A percentile compares a stretch with the other conserved stretches of the same genome.
Evolutionary conservation across 2,888 invertebrate genomes (phyloP).

Genomic region (Creontiades dilutus): DNA sequence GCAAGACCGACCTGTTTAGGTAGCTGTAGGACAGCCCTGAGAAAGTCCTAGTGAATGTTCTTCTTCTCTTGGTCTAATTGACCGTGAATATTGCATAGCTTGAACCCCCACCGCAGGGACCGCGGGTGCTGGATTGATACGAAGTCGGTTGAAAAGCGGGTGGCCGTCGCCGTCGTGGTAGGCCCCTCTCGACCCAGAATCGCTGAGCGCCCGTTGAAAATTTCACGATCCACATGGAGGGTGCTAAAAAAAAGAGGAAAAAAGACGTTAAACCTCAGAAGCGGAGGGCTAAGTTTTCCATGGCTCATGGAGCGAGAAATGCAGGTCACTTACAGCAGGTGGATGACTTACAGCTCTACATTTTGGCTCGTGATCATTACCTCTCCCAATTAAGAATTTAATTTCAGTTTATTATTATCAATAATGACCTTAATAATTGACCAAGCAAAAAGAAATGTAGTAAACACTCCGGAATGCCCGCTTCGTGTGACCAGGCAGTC

Average conservation of each 20-base stretch:
- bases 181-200: conserved; percentile 37
- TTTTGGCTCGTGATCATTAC: too few relatives aligned
- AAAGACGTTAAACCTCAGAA: conserved; percentile 20
- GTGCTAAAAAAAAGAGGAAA: background rate
- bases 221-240: conserved; percentile 32
- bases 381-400: too few relatives aligned
- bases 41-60: background rate
- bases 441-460: too few relatives aligned
- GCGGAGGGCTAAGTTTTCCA: background rate
- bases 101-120: background rate
- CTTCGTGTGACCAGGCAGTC: too few relatives aligned
- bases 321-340: too few relatives aligned
- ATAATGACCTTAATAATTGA: too few relatives aligned
- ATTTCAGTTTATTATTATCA: too few relatives aligned
- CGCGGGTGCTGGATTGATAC: background rate
- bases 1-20: too few relatives aligned
- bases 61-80: conserved; percentile 42
- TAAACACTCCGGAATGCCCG: too few relatives aligned
- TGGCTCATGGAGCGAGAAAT: background rate
- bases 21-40: background rate
- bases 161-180: background rate
- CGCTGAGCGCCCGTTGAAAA: conserved; percentile 40
- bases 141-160: background rate
- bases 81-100: conserved; percentile 45
- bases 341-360: too few relatives aligned